Percentiles rank a stretch among this genome's conserved stretches.
phyloP scores from a whole-genome alignment of 2,113 vertebrate genomes.

The Gallinago paraguaiae region DNA sequence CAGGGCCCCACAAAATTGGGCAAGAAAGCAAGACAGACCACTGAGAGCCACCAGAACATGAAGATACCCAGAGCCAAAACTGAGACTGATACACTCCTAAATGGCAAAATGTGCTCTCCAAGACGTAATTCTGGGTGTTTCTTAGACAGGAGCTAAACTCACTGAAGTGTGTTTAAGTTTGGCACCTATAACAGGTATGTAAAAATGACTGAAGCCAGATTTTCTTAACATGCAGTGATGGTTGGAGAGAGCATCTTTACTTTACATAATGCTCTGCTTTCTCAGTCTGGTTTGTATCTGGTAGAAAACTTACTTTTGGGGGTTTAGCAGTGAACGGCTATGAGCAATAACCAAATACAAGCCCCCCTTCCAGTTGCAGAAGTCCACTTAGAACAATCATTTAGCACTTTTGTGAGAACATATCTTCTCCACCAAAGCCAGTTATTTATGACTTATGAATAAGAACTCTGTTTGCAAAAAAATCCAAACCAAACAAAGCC shows the following conservation, averaged over 20 bases:
- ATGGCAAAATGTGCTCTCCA: not conserved
- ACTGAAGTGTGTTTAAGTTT: not conserved
- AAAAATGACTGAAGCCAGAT: not conserved
- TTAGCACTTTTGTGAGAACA: not conserved
- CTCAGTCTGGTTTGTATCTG: not conserved
- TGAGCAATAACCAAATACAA: not conserved
- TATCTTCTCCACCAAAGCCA: not conserved
- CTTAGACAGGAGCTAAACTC: not conserved
- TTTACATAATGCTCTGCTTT: not conserved
- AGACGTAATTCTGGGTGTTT: not conserved
- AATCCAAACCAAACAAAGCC: not conserved
- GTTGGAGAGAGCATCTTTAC: not conserved
- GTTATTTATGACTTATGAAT: conserved; percentile 41
- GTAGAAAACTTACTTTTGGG: not conserved
- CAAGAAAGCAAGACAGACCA: not conserved
- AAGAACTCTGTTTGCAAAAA: conserved; percentile 11
- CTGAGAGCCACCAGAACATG: not conserved
- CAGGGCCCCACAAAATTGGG: not conserved
- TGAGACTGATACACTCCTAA: not conserved
- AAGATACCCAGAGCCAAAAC: not conserved
- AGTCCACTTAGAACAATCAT: not conserved
- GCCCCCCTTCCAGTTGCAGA: not conserved
- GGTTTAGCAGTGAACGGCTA: not conserved
- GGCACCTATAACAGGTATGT: not conserved
- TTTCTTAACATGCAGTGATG: not conserved